phyloP scores from a whole-genome alignment of 2,113 vertebrate species.

The Cyphomyrus plagiostoma region DNA sequence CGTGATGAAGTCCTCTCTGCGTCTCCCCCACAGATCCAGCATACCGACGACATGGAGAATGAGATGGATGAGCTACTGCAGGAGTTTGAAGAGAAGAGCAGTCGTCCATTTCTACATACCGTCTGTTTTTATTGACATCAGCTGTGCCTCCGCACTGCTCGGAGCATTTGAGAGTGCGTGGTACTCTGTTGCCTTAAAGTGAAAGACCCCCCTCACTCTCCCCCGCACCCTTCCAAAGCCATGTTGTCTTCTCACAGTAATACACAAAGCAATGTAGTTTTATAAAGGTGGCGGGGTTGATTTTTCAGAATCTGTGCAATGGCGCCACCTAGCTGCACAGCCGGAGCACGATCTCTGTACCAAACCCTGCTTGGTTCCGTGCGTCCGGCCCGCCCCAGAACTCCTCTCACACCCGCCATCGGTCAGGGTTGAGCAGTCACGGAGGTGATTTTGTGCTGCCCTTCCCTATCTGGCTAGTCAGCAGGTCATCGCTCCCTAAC shows the following conservation, averaged over 20 bases:
- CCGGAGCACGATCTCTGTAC: not conserved
- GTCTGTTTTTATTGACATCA: constrained; percentile 92
- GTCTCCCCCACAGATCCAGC: constrained; percentile 75
- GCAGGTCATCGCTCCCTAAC: constrained; percentile 28
- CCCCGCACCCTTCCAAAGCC: not conserved
- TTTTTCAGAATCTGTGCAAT: not conserved
- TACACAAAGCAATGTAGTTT: not conserved
- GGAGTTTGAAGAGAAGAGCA: constrained; percentile 97
- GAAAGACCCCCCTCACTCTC: not conserved
- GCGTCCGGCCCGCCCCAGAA: not conserved
- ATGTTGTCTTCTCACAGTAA: not conserved
- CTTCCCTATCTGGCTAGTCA: constrained; percentile 43
- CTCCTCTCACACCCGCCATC: not conserved
- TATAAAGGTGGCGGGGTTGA: not conserved
- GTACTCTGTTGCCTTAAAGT: constrained; percentile 9
- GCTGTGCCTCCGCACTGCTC: not conserved
- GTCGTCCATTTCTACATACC: constrained; percentile 89
- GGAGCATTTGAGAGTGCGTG: not conserved
- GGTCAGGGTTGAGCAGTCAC: not conserved
- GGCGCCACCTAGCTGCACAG: not conserved
- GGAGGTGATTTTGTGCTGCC: constrained; percentile 33
- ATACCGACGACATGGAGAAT: constrained; percentile 98
- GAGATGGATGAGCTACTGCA: constrained; percentile 97
- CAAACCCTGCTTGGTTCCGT: not conserved
- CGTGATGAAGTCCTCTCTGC: not conserved